Conservation (phyloP, 2,797 vertebrate genomes). For the Gymnocypris eckloni region DNA sequence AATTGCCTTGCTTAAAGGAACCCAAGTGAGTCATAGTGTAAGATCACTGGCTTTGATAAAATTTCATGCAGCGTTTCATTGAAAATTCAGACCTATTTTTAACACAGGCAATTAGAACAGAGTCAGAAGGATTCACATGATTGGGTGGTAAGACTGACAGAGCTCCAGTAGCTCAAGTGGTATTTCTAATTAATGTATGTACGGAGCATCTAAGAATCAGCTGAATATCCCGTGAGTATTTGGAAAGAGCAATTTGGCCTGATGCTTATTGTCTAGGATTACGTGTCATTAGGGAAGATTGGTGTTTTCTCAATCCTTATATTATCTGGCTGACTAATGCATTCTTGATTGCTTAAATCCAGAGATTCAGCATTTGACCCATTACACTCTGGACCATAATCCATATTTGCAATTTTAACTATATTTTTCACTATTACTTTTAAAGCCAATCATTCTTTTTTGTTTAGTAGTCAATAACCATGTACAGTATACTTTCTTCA, state of each 20-base stretch:
- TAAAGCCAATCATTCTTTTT: background rate
- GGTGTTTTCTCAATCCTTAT: conserved; percentile 15
- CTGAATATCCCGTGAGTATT: conserved; percentile 2
- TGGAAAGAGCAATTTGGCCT: conserved; percentile 39
- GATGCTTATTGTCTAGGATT: conserved; percentile 27
- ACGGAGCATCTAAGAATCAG: conserved; percentile 18
- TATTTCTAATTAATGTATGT: conserved; percentile 24
- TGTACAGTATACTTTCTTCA: background rate
- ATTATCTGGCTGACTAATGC: conserved; percentile 9
- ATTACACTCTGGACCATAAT: background rate
- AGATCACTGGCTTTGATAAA: conserved; percentile 44
- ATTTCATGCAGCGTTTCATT: conserved; percentile 55
- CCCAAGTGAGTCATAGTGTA: conserved; percentile 29
- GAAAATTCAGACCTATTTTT: conserved; percentile 50
- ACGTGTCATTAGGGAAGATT: conserved; percentile 17
- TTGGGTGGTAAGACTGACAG: conserved; percentile 21
- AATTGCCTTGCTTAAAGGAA: conserved; percentile 39
- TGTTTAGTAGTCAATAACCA: background rate
- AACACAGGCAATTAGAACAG: conserved; percentile 32
- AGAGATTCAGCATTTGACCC: background rate
- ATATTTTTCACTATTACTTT: background rate
- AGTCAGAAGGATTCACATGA: conserved; percentile 31
- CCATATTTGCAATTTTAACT: background rate
- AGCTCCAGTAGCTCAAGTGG: conserved; percentile 8
- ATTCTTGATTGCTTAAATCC: background rate